Percentiles rank a stretch among this genome's conserved stretches.
Evolutionary conservation across 2,888 invertebrate genomes (phyloP).

Genomic region (Trachelus troglodyta): DNA sequence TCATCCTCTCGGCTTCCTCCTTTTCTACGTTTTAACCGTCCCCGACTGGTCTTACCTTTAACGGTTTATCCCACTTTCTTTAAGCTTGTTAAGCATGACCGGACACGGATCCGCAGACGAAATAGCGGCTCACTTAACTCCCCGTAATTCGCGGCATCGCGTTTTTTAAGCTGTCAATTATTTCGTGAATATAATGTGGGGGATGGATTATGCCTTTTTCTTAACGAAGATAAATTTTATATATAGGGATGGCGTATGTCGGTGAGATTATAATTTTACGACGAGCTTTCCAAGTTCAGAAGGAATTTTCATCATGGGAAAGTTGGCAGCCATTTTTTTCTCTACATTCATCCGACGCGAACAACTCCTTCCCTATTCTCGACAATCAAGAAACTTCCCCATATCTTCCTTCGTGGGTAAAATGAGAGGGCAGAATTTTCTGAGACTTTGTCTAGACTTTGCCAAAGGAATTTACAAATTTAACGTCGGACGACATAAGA

Average conservation of each 20-base stretch:
- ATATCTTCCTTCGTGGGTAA: background rate
- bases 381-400: background rate
- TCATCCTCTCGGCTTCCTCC: background rate
- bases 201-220: background rate
- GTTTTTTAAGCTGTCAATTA: background rate
- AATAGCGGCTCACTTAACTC: background rate
- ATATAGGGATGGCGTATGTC: background rate
- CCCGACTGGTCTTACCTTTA: background rate
- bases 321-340: background rate
- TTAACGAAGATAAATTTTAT: background rate
- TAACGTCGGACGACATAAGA: background rate
- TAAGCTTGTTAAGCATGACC: background rate
- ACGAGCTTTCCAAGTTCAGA: background rate
- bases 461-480: background rate
- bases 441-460: background rate
- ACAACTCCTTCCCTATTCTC: background rate
- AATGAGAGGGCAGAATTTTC: background rate
- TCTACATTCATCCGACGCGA: background rate
- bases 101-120: background rate
- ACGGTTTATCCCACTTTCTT: background rate
- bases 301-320: background rate
- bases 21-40: background rate
- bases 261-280: slow-evolving; percentile 1
- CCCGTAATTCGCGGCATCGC: background rate
- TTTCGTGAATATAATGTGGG: background rate